phyloP scores from a whole-genome alignment of 2,797 vertebrate genomes.

The Aulostomus chinensis region DNA sequence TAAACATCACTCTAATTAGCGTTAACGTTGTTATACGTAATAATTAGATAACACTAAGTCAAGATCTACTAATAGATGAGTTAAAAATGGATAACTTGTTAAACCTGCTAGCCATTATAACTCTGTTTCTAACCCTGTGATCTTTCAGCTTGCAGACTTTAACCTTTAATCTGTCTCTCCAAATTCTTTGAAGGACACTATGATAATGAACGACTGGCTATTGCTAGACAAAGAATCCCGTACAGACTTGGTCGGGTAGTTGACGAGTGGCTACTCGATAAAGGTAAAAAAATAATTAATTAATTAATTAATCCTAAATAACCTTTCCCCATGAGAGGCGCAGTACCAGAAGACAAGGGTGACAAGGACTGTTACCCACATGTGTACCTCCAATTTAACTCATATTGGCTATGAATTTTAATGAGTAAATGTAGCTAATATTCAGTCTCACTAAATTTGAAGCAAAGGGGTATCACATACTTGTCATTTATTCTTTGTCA shows the following conservation, averaged over 20 bases:
- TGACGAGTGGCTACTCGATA: conserved; percentile 99
- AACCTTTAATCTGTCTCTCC: conserved; percentile 96
- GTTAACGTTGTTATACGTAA: conserved; percentile 69
- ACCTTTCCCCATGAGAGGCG: conserved; percentile 83
- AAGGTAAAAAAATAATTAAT: conserved; percentile 93
- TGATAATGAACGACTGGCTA: conserved; percentile 99
- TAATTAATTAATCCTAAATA: conserved; percentile 86
- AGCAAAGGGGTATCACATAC: conserved; percentile 6
- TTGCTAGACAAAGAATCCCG: conserved; percentile 99
- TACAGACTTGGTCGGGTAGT: conserved; percentile 99
- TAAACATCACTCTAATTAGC: conserved; percentile 83
- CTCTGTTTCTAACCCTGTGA: conserved; percentile 84
- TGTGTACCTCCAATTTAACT: conserved; percentile 34
- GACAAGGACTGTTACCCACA: conserved; percentile 51
- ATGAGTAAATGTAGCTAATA: no score
- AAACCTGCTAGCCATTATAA: conserved; percentile 80
- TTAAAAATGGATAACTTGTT: conserved; percentile 82
- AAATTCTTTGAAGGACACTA: conserved; percentile 99
- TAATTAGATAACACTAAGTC: conserved; percentile 75
- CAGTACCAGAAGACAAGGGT: conserved; percentile 78
- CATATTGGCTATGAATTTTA: conserved; percentile 36
- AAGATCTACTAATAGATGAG: conserved; percentile 78
- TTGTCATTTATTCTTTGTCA: conserved; percentile 53
- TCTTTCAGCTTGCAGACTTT: conserved; percentile 86
- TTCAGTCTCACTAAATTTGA: no score